A percentile compares a stretch with the other conserved stretches of the same genome.
These are phyloP conservation scores for Hypomecis atomaria DNA, from an alignment of 2,888 invertebrate species.

Conservation along the genomic window DNA sequence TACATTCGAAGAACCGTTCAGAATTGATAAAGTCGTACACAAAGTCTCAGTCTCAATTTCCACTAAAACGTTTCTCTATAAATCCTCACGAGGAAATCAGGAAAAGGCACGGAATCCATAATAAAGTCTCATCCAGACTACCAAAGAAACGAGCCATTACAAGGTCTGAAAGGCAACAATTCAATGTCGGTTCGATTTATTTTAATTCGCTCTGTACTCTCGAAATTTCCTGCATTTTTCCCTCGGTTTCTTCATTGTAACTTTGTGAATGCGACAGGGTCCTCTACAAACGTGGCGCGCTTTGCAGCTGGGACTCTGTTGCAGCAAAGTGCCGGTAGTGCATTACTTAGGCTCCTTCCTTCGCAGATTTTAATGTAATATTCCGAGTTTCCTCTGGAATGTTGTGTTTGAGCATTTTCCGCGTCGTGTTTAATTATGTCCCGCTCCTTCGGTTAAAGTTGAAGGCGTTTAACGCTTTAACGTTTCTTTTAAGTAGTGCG, in stretches of 20 bases:
- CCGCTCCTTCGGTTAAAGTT: constrained; percentile 25
- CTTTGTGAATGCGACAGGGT: constrained; percentile 39
- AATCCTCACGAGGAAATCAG: constrained; percentile 23
- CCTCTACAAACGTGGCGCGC: constrained; percentile 32
- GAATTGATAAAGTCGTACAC: constrained; percentile 1
- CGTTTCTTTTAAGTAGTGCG: constrained; percentile 46
- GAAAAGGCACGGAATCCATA: constrained; percentile 32
- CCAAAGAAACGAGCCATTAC: constrained; percentile 44
- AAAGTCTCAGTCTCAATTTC: constrained; percentile 10
- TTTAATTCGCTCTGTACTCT: constrained; percentile 57
- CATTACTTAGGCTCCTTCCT: constrained; percentile 58
- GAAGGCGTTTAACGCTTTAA: constrained; percentile 49
- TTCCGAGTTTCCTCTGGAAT: constrained; percentile 53
- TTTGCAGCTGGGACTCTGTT: constrained; percentile 45
- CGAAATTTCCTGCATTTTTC: constrained; percentile 52
- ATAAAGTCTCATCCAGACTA: constrained; percentile 34
- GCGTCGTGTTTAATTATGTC: constrained; percentile 53
- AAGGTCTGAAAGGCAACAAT: constrained; percentile 53
- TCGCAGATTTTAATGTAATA: constrained; percentile 62
- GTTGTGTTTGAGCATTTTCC: constrained; percentile 55
- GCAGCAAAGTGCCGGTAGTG: constrained; percentile 51
- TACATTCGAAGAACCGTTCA: not conserved
- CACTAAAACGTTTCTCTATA: constrained; percentile 18
- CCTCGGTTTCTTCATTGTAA: constrained; percentile 55
- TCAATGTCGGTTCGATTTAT: constrained; percentile 62